These are phyloP conservation scores for Drosophila borborema DNA, from an alignment of 2,888 invertebrate species.

Conservation along the genomic window DNA sequence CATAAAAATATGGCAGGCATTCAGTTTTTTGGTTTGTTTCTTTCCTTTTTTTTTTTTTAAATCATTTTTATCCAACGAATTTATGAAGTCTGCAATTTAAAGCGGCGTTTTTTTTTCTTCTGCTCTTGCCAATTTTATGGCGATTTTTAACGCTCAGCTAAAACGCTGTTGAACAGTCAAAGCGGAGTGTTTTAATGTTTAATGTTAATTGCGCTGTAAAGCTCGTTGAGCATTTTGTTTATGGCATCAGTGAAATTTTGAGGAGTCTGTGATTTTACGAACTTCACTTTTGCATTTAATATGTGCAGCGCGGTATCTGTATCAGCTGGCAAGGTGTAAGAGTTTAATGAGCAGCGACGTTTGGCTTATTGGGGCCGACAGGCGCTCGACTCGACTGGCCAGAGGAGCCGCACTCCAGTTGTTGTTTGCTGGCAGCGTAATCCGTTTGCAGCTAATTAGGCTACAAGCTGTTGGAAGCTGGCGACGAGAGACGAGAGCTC, in stretches of 20 bases:
- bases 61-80: conserved; percentile 41
- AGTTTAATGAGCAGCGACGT: conserved; percentile 65
- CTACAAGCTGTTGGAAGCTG: conserved; percentile 54
- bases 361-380: conserved; percentile 45
- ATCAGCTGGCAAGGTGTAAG: conserved; percentile 42
- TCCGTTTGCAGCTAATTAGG: conserved; percentile 73
- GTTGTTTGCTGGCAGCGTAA: conserved; percentile 45
- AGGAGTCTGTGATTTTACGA: conserved; percentile 17
- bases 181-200: conserved; percentile 57
- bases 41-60: conserved; percentile 9
- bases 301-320: not conserved
- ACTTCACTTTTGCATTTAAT: conserved; percentile 5
- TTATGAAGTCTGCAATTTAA: conserved; percentile 61
- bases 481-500: conserved; percentile 8
- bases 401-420: conserved; percentile 27
- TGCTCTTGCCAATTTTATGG: conserved; percentile 54
- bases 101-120: conserved; percentile 12
- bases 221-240: conserved; percentile 62
- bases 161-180: conserved; percentile 38
- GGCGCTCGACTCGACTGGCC: conserved; percentile 4
- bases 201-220: conserved; percentile 52
- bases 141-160: conserved; percentile 50
- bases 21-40: conserved; percentile 18
- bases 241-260: conserved; percentile 35
- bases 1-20: conserved; percentile 51